Percentiles rank a stretch among this genome's conserved stretches.
phyloP scores from a whole-genome alignment of 2,113 vertebrate species.

The Salvelinus sp. region DNA sequence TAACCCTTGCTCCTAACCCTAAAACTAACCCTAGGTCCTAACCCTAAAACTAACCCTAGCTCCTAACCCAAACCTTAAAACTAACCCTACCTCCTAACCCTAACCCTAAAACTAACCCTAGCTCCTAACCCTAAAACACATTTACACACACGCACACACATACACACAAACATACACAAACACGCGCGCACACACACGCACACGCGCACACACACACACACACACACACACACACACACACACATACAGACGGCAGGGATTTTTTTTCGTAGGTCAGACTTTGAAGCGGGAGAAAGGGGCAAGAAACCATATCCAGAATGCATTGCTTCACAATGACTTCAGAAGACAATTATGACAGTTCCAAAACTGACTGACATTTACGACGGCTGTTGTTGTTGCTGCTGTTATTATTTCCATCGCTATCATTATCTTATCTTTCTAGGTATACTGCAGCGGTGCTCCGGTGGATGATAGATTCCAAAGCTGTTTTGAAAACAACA shows the following conservation, averaged over 20 bases:
- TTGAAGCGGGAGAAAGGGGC: constrained; percentile 16
- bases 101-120: too few relatives aligned
- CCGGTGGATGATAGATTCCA: constrained; percentile 21
- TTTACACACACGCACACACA: not conserved
- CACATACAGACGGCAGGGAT: not conserved
- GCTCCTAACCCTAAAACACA: not conserved
- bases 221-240: constrained; percentile 13
- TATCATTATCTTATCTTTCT: constrained; percentile 9
- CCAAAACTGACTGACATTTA: not conserved
- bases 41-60: too few relatives aligned
- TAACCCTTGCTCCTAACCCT: too few relatives aligned
- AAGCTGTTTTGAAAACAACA: constrained; percentile 17
- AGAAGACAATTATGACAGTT: constrained; percentile 35
- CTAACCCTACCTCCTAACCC: too few relatives aligned
- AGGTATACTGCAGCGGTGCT: not conserved
- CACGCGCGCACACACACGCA: constrained; percentile 6
- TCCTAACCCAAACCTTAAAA: too few relatives aligned
- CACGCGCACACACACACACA: constrained; percentile 4
- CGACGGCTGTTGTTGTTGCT: not conserved
- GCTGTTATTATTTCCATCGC: not conserved
- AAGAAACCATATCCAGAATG: constrained; percentile 25
- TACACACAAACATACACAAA: constrained; percentile 8
- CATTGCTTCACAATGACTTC: constrained; percentile 34
- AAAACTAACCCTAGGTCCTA: too few relatives aligned
- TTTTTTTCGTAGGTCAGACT: not conserved